These are phyloP conservation scores for Tupiocoris notatus DNA, from an alignment of 2,888 invertebrate genomes.

Conservation along the genomic window DNA sequence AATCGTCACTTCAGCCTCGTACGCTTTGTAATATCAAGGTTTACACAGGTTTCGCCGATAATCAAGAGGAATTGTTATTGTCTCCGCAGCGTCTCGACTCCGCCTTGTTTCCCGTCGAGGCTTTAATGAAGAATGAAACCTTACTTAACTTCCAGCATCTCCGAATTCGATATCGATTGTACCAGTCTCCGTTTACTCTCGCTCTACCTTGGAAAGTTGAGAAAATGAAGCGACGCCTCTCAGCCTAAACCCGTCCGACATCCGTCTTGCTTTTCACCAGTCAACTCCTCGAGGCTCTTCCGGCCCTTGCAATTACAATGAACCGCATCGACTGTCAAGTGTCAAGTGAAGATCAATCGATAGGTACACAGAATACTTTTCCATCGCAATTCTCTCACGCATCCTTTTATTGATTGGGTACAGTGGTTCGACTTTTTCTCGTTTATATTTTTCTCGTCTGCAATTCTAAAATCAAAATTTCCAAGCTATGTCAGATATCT, in stretches of 20 bases:
- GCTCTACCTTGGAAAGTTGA: neutral
- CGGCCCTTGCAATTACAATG: neutral
- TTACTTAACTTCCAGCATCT: neutral
- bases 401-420: no score
- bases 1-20: neutral
- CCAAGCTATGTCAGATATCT: no score
- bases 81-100: neutral
- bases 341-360: neutral
- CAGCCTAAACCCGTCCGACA: neutral
- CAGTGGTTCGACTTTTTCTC: no score
- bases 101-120: neutral
- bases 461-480: no score
- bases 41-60: slow-evolving; percentile 16
- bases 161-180: neutral
- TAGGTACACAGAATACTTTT: neutral
- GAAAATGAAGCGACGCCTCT: neutral
- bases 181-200: neutral
- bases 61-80: slow-evolving; percentile 36
- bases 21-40: neutral
- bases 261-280: neutral
- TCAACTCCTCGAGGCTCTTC: neutral
- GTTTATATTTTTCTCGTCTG: no score
- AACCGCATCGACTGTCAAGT: neutral
- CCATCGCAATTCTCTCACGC: neutral
- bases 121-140: neutral